Percentiles rank a stretch among this genome's conserved stretches.
These are phyloP conservation scores for Ennomos quercinarius DNA, from an alignment of 2,888 invertebrate genomes.

Conservation along the genomic window DNA sequence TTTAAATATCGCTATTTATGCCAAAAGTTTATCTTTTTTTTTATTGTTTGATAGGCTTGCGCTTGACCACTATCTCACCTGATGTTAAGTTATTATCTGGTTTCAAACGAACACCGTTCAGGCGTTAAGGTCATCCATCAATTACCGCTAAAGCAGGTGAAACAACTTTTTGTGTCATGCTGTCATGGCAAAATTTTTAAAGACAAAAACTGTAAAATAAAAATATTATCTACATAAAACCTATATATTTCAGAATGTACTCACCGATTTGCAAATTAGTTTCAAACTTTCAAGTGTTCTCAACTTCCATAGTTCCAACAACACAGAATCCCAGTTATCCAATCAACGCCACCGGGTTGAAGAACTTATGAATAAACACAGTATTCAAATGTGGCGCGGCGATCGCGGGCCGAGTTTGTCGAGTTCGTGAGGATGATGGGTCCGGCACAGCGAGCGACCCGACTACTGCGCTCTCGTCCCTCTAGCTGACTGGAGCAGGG, in stretches of 20 bases:
- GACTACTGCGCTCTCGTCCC: conserved; percentile 70
- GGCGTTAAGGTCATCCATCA: conserved; percentile 39
- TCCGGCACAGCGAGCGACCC: conserved; percentile 54
- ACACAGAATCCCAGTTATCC: conserved; percentile 60
- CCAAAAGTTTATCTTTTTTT: conserved; percentile 59
- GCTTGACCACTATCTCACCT: too few species aligned
- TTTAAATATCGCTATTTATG: conserved; percentile 49
- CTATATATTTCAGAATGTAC: conserved; percentile 39
- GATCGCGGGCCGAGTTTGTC: conserved; percentile 54
- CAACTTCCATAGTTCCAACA: conserved; percentile 63
- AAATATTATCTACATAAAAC: not conserved
- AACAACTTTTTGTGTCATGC: conserved; percentile 8
- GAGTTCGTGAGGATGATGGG: conserved; percentile 50
- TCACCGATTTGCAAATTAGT: conserved; percentile 56
- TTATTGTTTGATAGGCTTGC: too few species aligned
- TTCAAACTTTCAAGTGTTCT: conserved; percentile 59
- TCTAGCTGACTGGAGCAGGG: conserved; percentile 78
- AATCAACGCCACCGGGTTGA: conserved; percentile 52
- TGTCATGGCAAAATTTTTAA: too few species aligned
- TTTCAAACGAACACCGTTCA: conserved; percentile 41
- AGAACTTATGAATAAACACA: conserved; percentile 60
- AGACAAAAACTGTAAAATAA: too few species aligned
- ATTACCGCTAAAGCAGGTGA: conserved; percentile 50
- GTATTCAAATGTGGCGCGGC: conserved; percentile 52
- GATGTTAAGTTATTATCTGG: too few species aligned